phyloP scores from a whole-genome alignment of 2,888 invertebrate genomes.

The Cistogaster globosa region DNA sequence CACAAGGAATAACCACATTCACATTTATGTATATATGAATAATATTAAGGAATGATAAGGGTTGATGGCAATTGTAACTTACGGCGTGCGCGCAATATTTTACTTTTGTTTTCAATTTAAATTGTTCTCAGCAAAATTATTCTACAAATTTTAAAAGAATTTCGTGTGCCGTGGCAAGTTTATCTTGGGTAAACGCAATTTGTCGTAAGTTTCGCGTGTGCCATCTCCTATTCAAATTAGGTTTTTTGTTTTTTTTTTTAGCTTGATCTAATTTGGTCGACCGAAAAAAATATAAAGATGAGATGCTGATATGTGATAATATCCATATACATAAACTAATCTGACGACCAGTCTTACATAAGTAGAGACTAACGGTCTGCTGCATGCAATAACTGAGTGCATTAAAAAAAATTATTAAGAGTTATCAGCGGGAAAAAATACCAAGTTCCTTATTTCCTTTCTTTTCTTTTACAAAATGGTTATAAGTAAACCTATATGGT shows the following conservation, averaged over 20 bases:
- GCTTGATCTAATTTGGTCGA: constrained; percentile 24
- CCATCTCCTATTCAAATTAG: constrained; percentile 39
- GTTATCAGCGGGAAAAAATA: constrained; percentile 51
- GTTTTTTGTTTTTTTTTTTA: constrained; percentile 42
- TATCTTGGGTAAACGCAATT: constrained; percentile 52
- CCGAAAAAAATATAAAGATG: constrained; percentile 6
- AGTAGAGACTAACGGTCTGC: constrained; percentile 51
- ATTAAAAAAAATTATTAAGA: constrained; percentile 41
- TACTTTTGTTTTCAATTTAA: constrained; percentile 68
- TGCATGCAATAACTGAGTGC: constrained; percentile 36
- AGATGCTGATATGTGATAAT: constrained; percentile 12
- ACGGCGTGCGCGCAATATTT: constrained; percentile 66
- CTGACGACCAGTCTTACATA: constrained; percentile 16
- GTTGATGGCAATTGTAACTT: constrained; percentile 57
- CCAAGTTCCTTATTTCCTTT: constrained; percentile 46
- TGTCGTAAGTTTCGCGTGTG: constrained; percentile 72
- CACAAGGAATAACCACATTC: not conserved
- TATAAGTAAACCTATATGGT: constrained; percentile 30
- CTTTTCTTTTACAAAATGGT: not conserved
- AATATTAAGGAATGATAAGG: constrained; percentile 53
- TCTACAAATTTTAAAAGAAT: constrained; percentile 49
- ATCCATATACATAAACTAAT: constrained; percentile 25
- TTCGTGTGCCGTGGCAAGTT: constrained; percentile 20
- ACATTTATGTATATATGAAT: not conserved
- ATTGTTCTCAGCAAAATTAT: constrained; percentile 54